Conservation (phyloP, 35 echinoderm and acorn worm species). For the Strongylocentrotus purpuratus region DNA sequence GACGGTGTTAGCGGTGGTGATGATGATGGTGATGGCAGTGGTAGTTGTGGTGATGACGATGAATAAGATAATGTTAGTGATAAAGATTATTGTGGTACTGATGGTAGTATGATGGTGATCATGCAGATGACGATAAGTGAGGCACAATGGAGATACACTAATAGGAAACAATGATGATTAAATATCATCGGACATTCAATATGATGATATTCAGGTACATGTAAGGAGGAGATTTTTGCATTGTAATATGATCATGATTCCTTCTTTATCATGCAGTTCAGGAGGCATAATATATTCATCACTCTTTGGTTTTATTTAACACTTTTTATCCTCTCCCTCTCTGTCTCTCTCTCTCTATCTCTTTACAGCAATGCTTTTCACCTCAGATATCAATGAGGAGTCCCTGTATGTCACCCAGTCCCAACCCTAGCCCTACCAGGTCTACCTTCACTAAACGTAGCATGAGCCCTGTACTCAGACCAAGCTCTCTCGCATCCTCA, state of each 20-base stretch:
- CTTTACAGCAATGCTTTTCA: constrained; percentile 90
- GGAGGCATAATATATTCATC: background rate
- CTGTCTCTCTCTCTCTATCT: background rate
- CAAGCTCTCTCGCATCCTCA: constrained; percentile 63
- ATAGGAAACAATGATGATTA: no score
- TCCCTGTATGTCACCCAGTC: constrained; percentile 80
- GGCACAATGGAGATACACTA: no score
- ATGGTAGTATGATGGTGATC: background rate
- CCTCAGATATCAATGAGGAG: constrained; percentile 80
- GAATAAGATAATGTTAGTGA: background rate
- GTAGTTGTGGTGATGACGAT: background rate
- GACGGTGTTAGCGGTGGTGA: background rate
- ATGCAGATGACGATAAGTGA: background rate
- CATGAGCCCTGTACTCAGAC: constrained; percentile 92
- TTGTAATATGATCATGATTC: no score
- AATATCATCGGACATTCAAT: no score
- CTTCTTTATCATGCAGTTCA: background rate
- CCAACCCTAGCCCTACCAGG: constrained; percentile 90
- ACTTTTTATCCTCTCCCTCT: background rate
- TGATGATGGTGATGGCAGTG: background rate
- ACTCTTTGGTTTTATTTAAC: background rate
- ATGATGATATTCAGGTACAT: no score
- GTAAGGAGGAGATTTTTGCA: no score
- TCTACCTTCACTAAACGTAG: constrained; percentile 74
- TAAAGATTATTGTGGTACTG: background rate